Evolutionary conservation across 2,888 invertebrate species (phyloP).

Genomic region (Operophtera brumata): DNA sequence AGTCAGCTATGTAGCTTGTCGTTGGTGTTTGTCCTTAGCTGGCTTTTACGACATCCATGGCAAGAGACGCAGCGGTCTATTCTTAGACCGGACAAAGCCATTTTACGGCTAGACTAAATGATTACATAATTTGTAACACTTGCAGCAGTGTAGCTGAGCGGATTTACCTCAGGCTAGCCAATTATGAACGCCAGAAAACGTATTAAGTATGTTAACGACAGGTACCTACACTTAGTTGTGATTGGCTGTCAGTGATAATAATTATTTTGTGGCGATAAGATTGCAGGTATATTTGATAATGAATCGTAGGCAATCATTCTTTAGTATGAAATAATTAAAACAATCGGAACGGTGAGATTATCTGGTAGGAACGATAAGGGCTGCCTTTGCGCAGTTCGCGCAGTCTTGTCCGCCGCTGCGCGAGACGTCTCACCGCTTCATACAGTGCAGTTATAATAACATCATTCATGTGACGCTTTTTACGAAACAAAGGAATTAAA

Average conservation of each 20-base stretch:
- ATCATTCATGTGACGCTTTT: conserved; percentile 26
- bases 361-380: conserved; percentile 67
- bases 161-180: not conserved
- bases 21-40: too few relatives aligned
- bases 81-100: too few relatives aligned
- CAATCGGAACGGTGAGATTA: conserved; percentile 74
- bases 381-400: conserved; percentile 54
- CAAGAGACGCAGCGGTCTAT: too few relatives aligned
- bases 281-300: conserved; percentile 71
- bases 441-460: conserved; percentile 20
- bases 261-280: conserved; percentile 70
- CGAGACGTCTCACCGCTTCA: conserved; percentile 61
- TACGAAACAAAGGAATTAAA: conserved; percentile 30
- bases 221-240: conserved; percentile 35
- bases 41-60: too few relatives aligned
- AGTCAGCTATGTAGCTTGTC: too few relatives aligned
- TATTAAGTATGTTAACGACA: conserved; percentile 3
- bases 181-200: conserved; percentile 21
- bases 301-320: conserved; percentile 64
- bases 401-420: conserved; percentile 57
- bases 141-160: not conserved
- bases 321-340: conserved; percentile 77
- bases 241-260: conserved; percentile 62
- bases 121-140: too few relatives aligned
- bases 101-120: too few relatives aligned